phyloP scores from a whole-genome alignment of 2,888 invertebrate genomes.

The Anthophora plumipes region DNA sequence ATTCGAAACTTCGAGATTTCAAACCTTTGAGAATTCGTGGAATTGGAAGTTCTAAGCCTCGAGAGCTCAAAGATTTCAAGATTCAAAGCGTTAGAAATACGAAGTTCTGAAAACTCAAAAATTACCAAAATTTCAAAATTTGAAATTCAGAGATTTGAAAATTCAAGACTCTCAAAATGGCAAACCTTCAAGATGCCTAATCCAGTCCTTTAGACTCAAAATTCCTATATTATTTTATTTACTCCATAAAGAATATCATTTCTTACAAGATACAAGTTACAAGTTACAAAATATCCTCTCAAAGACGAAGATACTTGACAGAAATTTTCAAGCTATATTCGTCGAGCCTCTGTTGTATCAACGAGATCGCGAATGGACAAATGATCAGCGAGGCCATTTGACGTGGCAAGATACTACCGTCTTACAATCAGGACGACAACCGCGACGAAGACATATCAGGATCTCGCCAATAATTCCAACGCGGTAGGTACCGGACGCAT shows the following conservation, averaged over 20 bases:
- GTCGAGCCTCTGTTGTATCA: background rate
- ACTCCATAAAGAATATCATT: too few relatives aligned
- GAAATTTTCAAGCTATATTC: background rate
- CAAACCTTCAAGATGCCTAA: background rate
- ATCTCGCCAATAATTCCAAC: slow-evolving; percentile 66
- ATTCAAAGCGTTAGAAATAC: background rate
- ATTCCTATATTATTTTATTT: too few relatives aligned
- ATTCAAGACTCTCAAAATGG: too few relatives aligned
- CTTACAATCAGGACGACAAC: slow-evolving; percentile 52
- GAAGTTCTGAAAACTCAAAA: background rate
- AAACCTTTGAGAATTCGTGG: background rate
- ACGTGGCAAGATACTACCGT: slow-evolving; percentile 46
- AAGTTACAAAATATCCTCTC: background rate
- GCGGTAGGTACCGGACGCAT: slow-evolving; percentile 70
- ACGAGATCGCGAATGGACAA: slow-evolving; percentile 34
- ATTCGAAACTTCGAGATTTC: too few relatives aligned
- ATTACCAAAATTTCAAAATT: background rate
- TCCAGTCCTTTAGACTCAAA: too few relatives aligned
- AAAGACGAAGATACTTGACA: background rate
- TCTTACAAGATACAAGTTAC: too few relatives aligned
- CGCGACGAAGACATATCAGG: slow-evolving; percentile 60
- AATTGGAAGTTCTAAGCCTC: background rate
- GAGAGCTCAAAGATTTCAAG: background rate
- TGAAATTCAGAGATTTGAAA: too few relatives aligned
- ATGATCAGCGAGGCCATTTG: slow-evolving; percentile 14